Percentiles rank a stretch among this genome's conserved stretches.
Conservation (phyloP, 1,140 invertebrate species). For the Antheraea pernyi region DNA sequence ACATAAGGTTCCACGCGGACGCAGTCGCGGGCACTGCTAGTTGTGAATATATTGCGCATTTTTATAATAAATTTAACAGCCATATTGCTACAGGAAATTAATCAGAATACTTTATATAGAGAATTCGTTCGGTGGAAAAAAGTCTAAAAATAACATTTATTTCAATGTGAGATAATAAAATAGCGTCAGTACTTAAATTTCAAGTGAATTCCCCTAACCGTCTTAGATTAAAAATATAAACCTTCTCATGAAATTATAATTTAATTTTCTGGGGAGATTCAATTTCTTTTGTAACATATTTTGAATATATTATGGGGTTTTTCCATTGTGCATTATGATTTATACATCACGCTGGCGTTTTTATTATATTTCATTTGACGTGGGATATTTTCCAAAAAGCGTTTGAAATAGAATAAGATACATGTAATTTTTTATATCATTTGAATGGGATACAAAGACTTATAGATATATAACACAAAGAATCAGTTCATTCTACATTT, state of each 20-base stretch:
- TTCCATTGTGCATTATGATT: slow-evolving; percentile 1
- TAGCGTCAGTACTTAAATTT: background rate
- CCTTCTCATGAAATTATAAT: background rate
- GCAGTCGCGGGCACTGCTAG: too few species aligned
- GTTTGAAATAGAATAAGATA: background rate
- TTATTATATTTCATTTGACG: background rate
- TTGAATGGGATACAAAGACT: background rate
- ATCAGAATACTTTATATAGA: too few species aligned
- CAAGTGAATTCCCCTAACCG: background rate
- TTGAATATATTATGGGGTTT: background rate
- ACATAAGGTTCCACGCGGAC: too few species aligned
- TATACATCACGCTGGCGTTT: background rate
- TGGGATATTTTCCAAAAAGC: background rate
- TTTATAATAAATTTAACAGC: too few species aligned
- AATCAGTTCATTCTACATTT: too few species aligned
- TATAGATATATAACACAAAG: too few species aligned
- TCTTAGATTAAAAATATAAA: slow-evolving; percentile 4
- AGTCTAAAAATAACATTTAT: background rate
- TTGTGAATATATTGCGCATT: too few species aligned
- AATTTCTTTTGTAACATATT: background rate
- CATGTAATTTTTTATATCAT: background rate
- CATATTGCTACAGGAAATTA: too few species aligned
- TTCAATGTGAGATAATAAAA: too few species aligned
- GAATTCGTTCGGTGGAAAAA: too few species aligned
- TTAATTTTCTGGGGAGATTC: background rate